These are phyloP conservation scores for Himalopsyche japonica DNA, from an alignment of 2,888 invertebrate species.

Conservation along the genomic window DNA sequence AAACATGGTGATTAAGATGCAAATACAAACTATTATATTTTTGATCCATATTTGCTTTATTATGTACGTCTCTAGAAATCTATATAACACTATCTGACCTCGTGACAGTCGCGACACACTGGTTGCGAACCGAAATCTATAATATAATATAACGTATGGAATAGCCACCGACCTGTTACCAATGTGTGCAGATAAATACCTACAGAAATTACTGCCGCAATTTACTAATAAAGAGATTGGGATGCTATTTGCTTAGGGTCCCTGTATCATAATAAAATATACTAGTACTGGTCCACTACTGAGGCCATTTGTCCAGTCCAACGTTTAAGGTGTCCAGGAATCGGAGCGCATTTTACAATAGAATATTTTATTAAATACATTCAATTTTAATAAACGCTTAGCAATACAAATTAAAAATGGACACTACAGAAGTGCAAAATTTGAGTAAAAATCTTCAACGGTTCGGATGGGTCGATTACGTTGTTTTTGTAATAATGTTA, in stretches of 20 bases:
- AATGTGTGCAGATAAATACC: background rate
- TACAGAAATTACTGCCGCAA: conserved; percentile 32
- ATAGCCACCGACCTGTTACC: background rate
- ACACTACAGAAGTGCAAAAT: conserved; percentile 51
- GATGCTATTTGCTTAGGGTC: conserved; percentile 35
- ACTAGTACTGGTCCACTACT: conserved; percentile 8
- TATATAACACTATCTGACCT: too few relatives aligned
- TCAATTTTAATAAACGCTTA: background rate
- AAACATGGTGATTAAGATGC: too few relatives aligned
- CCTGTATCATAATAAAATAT: conserved; percentile 26
- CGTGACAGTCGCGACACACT: too few relatives aligned
- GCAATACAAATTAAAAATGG: conserved; percentile 12
- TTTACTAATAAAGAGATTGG: conserved; percentile 39
- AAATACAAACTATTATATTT: too few relatives aligned
- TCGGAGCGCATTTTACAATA: background rate
- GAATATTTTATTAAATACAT: background rate
- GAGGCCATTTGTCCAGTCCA: conserved; percentile 1
- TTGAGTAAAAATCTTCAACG: conserved; percentile 62
- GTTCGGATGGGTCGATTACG: conserved; percentile 76
- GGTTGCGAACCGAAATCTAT: too few relatives aligned
- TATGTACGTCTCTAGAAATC: too few relatives aligned
- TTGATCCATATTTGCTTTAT: too few relatives aligned
- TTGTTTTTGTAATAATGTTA: conserved; percentile 77
- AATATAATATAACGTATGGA: too few relatives aligned
- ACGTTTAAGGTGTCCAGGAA: background rate